Conservation (phyloP, 2,888 invertebrate genomes). For the Spisula solida region DNA sequence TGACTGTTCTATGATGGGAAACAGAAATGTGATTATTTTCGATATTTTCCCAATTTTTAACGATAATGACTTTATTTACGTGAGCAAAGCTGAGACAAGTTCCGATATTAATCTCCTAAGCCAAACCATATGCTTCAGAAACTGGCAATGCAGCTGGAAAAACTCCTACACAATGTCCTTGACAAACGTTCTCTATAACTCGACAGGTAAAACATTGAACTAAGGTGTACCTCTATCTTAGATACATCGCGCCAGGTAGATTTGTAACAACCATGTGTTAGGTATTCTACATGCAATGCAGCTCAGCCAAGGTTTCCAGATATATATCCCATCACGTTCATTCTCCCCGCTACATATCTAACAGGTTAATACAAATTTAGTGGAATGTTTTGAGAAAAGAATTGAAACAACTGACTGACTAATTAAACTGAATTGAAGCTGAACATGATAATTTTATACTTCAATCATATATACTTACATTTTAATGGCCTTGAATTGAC, state of each 20-base stretch:
- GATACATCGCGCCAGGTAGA: constrained; percentile 13
- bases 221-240: background rate
- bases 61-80: background rate
- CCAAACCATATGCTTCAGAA: constrained; percentile 3
- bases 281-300: background rate
- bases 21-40: constrained; percentile 23
- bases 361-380: constrained; percentile 1
- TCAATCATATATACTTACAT: background rate
- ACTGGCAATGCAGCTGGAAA: background rate
- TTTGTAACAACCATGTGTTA: background rate
- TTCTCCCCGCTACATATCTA: background rate
- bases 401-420: background rate
- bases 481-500: background rate
- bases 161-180: constrained; percentile 23
- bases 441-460: background rate
- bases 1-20: constrained; percentile 3
- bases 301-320: background rate
- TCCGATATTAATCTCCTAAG: constrained; percentile 8
- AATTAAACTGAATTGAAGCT: background rate
- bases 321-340: background rate
- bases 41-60: background rate
- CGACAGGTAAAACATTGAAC: constrained; percentile 17
- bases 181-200: background rate
- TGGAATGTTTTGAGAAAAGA: background rate
- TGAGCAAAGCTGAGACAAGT: constrained; percentile 1